Evolutionary conservation across 2,888 invertebrate genomes (phyloP), one percentile per base, ranked within the genome.

Genomic region (Rhorus exstirpatorius): DNA sequence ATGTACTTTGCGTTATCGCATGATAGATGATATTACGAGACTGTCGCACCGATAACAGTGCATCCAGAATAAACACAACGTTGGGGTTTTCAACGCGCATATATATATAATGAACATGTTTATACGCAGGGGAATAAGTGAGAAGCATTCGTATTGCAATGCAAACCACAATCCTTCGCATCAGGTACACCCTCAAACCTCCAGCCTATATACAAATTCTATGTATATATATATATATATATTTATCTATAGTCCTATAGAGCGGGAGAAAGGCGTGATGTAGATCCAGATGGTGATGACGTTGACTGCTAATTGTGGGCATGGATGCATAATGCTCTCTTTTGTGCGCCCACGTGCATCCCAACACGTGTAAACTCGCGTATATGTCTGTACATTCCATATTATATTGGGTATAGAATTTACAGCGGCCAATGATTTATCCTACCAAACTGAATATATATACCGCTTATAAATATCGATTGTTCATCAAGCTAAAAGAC

Each of bases 221-320:
- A 12, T 26, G 38, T 38, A 44, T 26, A 26, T 26, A 12, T 21
- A 26, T 31, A 12, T 55, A 12, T n/a, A 10, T 26, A 17, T 12
- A 17, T 17, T 31, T 55, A 17, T 21, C 17, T 55, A 21, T 3
- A 71, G n/a, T 26, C 55, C 17, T 55, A 19, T 6, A 26, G 58
- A 0, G 17, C 44, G 7, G n/a, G 72, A 12, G 44, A 51, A 46
- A 19, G 38, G 55, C 8, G 21, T 71, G 75, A 78, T 79, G 71
- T 75, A 75, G 70, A 67, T 65, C 78, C 80, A 84, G 83, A 83
- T 84, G 84, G 77, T 41, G 71, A 71, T 83, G 84, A 84, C 84
- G 77, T 71, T 75, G 38, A 58, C 80, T 71, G 80, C 78, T 83
- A 81, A 84, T 84, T 83, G 78, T 77, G 71, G 67, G 67, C 71